These are phyloP conservation scores for Allygus modestus DNA, from an alignment of 2,888 invertebrate species.

Conservation along the genomic window DNA sequence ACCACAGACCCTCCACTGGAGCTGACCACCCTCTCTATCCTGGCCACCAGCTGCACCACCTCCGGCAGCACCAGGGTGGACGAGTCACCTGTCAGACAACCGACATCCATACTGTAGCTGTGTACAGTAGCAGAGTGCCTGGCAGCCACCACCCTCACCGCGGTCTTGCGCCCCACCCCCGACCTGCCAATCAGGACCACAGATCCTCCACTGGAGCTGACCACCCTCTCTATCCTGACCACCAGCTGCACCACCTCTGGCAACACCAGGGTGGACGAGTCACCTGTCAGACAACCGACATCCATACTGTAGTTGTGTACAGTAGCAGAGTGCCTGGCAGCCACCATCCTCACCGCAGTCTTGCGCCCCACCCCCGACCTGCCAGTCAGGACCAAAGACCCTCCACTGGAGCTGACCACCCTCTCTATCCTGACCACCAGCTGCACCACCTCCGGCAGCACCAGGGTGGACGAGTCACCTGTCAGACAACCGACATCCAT, in stretches of 20 bases:
- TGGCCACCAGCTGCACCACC: constrained; percentile 81
- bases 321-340: constrained; percentile 84
- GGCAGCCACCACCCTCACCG: constrained; percentile 85
- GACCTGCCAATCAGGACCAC: constrained; percentile 85
- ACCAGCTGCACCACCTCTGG: constrained; percentile 82
- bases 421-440: constrained; percentile 82
- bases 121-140: constrained; percentile 84
- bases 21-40: constrained; percentile 81
- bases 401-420: constrained; percentile 79
- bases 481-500: constrained; percentile 70
- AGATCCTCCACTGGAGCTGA: constrained; percentile 81
- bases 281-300: constrained; percentile 77
- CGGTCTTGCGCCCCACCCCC: constrained; percentile 84
- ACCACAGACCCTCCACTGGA: constrained; percentile 81
- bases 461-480: constrained; percentile 71
- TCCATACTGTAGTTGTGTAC: constrained; percentile 83
- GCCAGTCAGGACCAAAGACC: constrained; percentile 85
- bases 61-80: constrained; percentile 79
- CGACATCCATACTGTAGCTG: constrained; percentile 72
- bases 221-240: constrained; percentile 80
- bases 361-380: constrained; percentile 88
- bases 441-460: constrained; percentile 83
- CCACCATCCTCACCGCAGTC: constrained; percentile 85
- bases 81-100: constrained; percentile 71
- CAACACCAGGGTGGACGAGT: constrained; percentile 75